Evolutionary conservation across 2,113 vertebrate species (phyloP), one percentile per base, ranked within the genome.

Genomic region (Mastomys natalensis): DNA sequence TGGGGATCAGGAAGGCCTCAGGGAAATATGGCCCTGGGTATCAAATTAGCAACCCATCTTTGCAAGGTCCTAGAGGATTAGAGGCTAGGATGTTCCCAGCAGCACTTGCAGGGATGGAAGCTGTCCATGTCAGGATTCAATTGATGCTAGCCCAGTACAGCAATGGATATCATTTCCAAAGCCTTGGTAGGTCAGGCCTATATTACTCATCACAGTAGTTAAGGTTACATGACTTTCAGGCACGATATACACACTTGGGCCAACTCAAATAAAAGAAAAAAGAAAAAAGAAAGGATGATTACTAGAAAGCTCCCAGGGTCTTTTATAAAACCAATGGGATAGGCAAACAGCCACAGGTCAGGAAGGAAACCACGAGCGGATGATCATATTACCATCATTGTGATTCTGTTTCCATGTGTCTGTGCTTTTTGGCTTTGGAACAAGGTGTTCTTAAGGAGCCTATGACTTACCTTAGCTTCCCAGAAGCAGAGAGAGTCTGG

Each of bases 61-160:
- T 77, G 74, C 70, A 34, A 85, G 94, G 94, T 93, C 94, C 89
- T 94, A 40, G 70, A 87, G 91, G 90, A 89, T 84, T 96, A 81
- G 55, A 87, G 31, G 60, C 51, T 58, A 43, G 62, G 31, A 74
- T 81, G 53, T 89, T 92, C 48, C 77, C 68, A 82, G 89, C 64
- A 60, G 37, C 45, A 77, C n/a, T 80, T 66, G 29, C 43, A 68
- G 94, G 78, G 51, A 58, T 55, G 3, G 43, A 74, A 70, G 92
- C 68, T 86, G 74, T 70, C 29, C 51, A 40, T 58, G 74, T 77
- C 60, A 40, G 87, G 64, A 89, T 77, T 60, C 51, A 72, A 48
- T 17, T 87, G 66, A 88, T 68, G 37, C 89, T 78, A 87, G 87
- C n/a, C 51, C 51, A 84, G 51, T 15, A 11, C 64, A 90, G 0